Evolutionary conservation across 2,888 invertebrate species (phyloP).

Genomic region (Corythucha ciliata): DNA sequence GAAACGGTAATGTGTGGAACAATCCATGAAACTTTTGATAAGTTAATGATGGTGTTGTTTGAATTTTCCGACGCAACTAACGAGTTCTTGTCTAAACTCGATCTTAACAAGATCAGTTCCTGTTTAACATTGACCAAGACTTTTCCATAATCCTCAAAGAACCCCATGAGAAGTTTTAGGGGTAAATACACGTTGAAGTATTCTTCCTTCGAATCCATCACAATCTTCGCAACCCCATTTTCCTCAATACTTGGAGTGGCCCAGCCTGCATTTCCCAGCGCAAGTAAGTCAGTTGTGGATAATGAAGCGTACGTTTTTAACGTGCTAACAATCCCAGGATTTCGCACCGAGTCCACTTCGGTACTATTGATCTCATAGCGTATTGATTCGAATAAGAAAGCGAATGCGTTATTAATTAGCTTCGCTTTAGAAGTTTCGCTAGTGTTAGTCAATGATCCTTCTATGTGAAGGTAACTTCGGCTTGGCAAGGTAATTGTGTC

Average conservation of each 20-base stretch:
- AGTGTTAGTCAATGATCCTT: conserved; percentile 6
- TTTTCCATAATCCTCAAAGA: conserved; percentile 12
- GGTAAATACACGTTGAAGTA: conserved; percentile 16
- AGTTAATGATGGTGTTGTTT: background rate
- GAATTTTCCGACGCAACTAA: background rate
- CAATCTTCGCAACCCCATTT: too few relatives aligned
- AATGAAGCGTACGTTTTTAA: conserved; percentile 1
- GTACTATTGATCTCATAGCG: too few relatives aligned
- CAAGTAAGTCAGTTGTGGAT: background rate
- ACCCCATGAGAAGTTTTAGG: conserved; percentile 11
- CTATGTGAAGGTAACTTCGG: conserved; percentile 12
- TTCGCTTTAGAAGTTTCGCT: too few relatives aligned
- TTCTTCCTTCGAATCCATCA: conserved; percentile 5
- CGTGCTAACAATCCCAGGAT: background rate
- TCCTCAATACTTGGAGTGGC: background rate
- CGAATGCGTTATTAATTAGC: too few relatives aligned
- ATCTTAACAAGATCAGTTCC: conserved; percentile 14
- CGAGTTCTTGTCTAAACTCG: conserved; percentile 8
- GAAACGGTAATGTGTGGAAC: conserved; percentile 12
- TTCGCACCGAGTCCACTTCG: too few relatives aligned
- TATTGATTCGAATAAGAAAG: too few relatives aligned
- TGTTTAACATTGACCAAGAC: conserved; percentile 19
- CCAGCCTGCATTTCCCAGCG: conserved; percentile 4
- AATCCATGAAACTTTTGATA: conserved; percentile 14
- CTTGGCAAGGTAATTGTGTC: conserved; percentile 13